These are phyloP conservation scores for Mormyrops attenuatus DNA, from an alignment of 2,797 vertebrate genomes.

Conservation along the genomic window DNA sequence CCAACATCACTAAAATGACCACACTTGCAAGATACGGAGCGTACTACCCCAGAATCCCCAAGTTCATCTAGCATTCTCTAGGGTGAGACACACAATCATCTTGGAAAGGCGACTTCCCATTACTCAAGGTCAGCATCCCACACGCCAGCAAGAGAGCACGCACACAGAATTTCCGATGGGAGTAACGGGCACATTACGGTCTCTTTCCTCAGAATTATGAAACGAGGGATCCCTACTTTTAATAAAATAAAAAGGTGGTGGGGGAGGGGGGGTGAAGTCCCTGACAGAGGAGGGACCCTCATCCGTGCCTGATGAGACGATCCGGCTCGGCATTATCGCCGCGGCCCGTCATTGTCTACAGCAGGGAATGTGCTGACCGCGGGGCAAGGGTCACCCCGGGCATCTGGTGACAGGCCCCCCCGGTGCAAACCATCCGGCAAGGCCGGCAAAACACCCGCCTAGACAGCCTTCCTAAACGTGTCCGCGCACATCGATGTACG, in stretches of 20 bases:
- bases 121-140: neutral
- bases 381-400: constrained; percentile 30
- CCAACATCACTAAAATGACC: neutral
- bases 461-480: neutral
- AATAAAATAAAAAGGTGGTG: neutral
- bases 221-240: neutral
- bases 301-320: constrained; percentile 41
- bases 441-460: neutral
- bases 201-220: neutral
- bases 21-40: neutral
- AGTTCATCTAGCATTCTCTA: neutral
- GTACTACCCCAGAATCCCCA: neutral
- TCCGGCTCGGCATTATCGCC: constrained; percentile 51
- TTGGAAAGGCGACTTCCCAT: neutral
- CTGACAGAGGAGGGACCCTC: constrained; percentile 15
- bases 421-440: neutral
- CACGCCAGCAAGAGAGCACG: neutral
- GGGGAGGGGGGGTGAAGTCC: neutral
- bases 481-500: neutral
- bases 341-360: constrained; percentile 57
- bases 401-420: constrained; percentile 37
- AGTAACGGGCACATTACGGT: neutral
- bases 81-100: neutral
- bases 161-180: neutral
- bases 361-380: constrained; percentile 72